Evolutionary conservation across 2,797 vertebrate genomes (phyloP).

Genomic region (Micromesistius poutassou): DNA sequence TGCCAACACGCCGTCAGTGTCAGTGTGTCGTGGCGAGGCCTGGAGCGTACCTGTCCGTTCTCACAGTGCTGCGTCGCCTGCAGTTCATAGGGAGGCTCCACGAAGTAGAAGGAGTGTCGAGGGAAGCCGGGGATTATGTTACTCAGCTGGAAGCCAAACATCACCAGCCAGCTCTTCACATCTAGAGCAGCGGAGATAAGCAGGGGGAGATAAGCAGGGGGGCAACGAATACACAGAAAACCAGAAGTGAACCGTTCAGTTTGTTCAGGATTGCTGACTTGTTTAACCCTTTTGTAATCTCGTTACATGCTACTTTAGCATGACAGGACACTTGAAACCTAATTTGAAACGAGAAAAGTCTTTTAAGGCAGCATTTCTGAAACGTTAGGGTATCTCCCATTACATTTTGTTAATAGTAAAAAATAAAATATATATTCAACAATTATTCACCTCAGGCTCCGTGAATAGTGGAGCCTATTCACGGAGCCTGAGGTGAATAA

Average conservation of each 20-base stretch:
- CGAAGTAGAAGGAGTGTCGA: slow-evolving; percentile 93
- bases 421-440: too few species aligned
- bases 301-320: not conserved
- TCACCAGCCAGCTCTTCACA: slow-evolving; percentile 99
- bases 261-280: too few species aligned
- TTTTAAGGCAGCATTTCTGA: not conserved
- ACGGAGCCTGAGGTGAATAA: too few species aligned
- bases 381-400: not conserved
- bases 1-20: not conserved
- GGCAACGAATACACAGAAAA: not conserved
- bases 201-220: not conserved
- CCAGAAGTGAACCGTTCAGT: not conserved
- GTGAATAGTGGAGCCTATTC: too few species aligned
- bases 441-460: too few species aligned
- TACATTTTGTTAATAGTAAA: not conserved
- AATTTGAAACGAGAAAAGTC: not conserved
- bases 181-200: slow-evolving; percentile 67
- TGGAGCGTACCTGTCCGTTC: slow-evolving; percentile 86
- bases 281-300: not conserved
- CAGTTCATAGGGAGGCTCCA: slow-evolving; percentile 92
- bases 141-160: slow-evolving; percentile 99
- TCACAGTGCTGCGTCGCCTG: slow-evolving; percentile 94
- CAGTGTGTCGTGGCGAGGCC: too few species aligned
- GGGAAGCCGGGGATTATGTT: slow-evolving; percentile 99
- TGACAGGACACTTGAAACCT: not conserved